Percentiles rank a stretch among this genome's conserved stretches.
Conservation (phyloP, 2,113 vertebrate species). For the Macheiramphus alcinus region DNA sequence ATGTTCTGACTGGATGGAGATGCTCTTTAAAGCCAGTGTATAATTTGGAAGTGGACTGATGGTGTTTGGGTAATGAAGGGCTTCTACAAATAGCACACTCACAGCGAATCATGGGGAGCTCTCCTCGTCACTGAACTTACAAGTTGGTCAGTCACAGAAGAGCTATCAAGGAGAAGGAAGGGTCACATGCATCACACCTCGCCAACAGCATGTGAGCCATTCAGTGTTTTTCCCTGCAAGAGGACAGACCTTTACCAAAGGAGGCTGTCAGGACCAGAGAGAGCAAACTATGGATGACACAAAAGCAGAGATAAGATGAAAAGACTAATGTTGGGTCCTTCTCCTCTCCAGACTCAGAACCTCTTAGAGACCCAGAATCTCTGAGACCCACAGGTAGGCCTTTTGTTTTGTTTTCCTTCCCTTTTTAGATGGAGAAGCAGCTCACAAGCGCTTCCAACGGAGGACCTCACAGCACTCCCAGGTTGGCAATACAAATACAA, state of each 20-base stretch:
- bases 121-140: background rate
- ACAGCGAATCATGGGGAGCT: accelerated
- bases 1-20: background rate
- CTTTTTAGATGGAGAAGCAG: background rate
- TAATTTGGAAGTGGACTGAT: background rate
- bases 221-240: background rate
- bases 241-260: background rate
- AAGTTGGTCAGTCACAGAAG: background rate
- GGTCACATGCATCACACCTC: accelerated
- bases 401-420: background rate
- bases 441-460: accelerated
- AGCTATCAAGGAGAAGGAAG: background rate
- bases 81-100: background rate
- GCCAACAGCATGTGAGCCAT: accelerated
- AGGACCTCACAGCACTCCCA: background rate
- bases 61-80: background rate
- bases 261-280: background rate
- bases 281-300: background rate
- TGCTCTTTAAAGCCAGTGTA: background rate
- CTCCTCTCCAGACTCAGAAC: background rate
- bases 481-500: background rate
- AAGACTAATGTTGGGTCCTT: background rate
- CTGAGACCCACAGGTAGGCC: too few relatives aligned
- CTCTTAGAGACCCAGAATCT: background rate
- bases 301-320: background rate